phyloP scores from a whole-genome alignment of 2,888 invertebrate species.

The Hermaeophaga mercurialis region DNA sequence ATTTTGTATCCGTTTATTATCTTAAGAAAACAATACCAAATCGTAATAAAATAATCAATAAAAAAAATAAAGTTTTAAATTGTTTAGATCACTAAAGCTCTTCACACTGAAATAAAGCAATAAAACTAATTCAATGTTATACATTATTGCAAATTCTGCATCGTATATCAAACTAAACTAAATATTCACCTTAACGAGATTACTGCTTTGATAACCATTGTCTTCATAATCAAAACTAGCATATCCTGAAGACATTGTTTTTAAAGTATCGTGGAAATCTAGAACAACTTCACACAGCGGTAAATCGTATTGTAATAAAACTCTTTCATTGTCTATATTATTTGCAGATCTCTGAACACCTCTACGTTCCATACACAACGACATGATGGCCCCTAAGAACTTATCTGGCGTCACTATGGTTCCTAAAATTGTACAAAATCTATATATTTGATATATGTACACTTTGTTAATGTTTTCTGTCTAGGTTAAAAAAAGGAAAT shows the following conservation, averaged over 20 bases:
- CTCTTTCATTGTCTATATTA: slow-evolving; percentile 81
- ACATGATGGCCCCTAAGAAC: slow-evolving; percentile 72
- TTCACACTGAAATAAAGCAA: no score
- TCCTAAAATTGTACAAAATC: slow-evolving; percentile 62
- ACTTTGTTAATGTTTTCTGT: no score
- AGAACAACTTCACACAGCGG: slow-evolving; percentile 93
- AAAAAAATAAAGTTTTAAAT: no score
- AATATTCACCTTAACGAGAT: slow-evolving; percentile 75
- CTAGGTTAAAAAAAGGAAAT: no score
- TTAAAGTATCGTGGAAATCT: slow-evolving; percentile 92
- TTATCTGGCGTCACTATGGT: slow-evolving; percentile 87
- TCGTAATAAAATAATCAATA: no score
- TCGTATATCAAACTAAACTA: no score
- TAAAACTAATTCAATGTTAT: no score
- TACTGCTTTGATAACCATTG: slow-evolving; percentile 77
- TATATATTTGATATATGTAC: no score
- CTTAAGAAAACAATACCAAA: no score
- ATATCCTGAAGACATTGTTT: slow-evolving; percentile 90
- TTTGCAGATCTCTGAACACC: slow-evolving; percentile 71
- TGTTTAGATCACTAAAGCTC: no score
- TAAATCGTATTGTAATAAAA: slow-evolving; percentile 81
- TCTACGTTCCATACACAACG: slow-evolving; percentile 76
- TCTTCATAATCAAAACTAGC: slow-evolving; percentile 95
- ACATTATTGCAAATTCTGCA: no score
- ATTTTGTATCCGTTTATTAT: no score